Conservation (phyloP, 2,113 vertebrate genomes). For the Anguilla japonica region DNA sequence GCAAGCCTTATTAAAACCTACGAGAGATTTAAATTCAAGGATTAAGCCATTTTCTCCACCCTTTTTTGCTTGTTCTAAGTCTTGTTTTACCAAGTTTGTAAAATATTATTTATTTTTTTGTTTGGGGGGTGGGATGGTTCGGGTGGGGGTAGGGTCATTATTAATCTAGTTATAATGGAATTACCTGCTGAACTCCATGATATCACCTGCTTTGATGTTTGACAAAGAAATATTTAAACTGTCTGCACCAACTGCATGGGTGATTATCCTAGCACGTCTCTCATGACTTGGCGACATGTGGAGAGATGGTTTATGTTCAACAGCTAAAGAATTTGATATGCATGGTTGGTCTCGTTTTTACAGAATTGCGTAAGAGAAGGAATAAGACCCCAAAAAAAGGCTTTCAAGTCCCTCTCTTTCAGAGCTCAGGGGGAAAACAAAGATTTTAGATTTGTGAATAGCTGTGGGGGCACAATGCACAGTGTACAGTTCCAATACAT, state of each 20-base stretch:
- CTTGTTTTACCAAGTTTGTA: background rate
- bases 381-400: background rate
- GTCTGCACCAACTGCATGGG: background rate
- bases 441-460: background rate
- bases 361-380: background rate
- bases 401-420: background rate
- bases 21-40: background rate
- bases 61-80: background rate
- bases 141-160: background rate
- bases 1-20: conserved; percentile 1
- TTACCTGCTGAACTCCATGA: background rate
- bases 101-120: background rate
- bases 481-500: background rate
- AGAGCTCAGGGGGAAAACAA: background rate
- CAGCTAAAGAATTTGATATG: background rate
- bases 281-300: background rate
- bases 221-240: background rate
- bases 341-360: background rate
- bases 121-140: background rate
- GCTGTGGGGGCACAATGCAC: background rate
- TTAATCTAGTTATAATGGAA: background rate
- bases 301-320: background rate
- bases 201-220: background rate
- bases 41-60: background rate
- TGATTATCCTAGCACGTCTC: background rate